Evolutionary conservation across 1,140 invertebrate species (phyloP).

Genomic region (Epicauta chinensis): DNA sequence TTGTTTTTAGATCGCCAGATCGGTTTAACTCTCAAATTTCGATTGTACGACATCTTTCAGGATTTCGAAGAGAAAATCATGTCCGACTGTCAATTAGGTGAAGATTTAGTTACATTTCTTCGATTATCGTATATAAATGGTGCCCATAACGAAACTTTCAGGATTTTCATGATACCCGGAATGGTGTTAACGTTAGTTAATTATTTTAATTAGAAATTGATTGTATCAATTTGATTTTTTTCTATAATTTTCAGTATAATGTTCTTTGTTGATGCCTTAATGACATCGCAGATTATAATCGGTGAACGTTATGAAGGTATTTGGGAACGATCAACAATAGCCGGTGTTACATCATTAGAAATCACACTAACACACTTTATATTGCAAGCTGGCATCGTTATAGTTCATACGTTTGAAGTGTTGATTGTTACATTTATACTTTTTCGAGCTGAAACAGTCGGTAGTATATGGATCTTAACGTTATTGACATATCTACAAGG

Average conservation of each 20-base stretch:
- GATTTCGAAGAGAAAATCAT: constrained; percentile 51
- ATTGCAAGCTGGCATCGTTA: constrained; percentile 65
- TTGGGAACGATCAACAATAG: constrained; percentile 67
- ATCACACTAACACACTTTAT: constrained; percentile 65
- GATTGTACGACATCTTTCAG: constrained; percentile 57
- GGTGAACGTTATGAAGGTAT: constrained; percentile 73
- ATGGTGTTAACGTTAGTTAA: constrained; percentile 57
- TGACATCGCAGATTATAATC: constrained; percentile 75
- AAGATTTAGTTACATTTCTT: constrained; percentile 58
- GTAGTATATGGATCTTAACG: constrained; percentile 40
- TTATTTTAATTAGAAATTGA: neutral
- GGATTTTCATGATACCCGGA: constrained; percentile 72
- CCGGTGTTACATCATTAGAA: constrained; percentile 53
- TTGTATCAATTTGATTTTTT: no score
- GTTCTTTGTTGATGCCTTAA: constrained; percentile 71
- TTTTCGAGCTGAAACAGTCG: constrained; percentile 43
- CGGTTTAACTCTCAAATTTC: constrained; percentile 54
- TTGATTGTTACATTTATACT: constrained; percentile 48
- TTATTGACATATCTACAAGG: constrained; percentile 43
- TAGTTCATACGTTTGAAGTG: constrained; percentile 49
- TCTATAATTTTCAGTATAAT: constrained; percentile 56
- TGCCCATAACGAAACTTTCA: constrained; percentile 53
- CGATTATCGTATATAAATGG: constrained; percentile 61
- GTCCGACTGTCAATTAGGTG: constrained; percentile 46
- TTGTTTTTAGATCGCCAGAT: constrained; percentile 66